Base-by-base conservation (phyloP, 2,888 invertebrate species). In the Lampropteryx suffumata region DNA sequence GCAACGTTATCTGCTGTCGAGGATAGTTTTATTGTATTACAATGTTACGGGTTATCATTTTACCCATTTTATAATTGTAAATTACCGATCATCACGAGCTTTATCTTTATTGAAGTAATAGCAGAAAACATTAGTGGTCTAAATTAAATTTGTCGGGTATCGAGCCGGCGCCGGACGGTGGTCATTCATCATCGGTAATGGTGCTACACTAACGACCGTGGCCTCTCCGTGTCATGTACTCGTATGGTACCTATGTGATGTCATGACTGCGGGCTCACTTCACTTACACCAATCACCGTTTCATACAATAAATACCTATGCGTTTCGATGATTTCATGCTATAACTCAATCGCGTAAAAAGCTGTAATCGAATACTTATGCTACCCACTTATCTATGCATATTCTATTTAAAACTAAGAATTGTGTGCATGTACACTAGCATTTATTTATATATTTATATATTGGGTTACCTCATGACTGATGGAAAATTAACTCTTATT, bases 111-210 rank as follows among this genome's bases (percentile, higher is more conserved):
- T 60, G 54, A 57, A 61, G 64, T 64, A 70, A 65, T 65, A 71
- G 61, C 64, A 69, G 62, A 74, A 65, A 69, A 71, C 75, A 84
- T 85, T 83, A 82, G 82, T 71, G 73, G 74, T 84, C 76, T 79
- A 85, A 88, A 89, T 88, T 85, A 83, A 88, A 88, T 89, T 87
- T 85, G 86, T 85, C 73, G 79, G 78, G 74, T 82, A 57, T 50
- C 78, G 80, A 76, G 70, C 73, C 65, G 80, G 78, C 83, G 83
- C 79, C 79, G 76, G 43, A 68, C 76, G 71, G 69, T 69, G 79
- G 76, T 75, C 75, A 87, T 89, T 87, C 80, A 89, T 89, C 89
- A 88, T 82, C 74, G 64, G 77, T 86, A 87, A 87, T 85, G 84
- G 79, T 68, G 72, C 71, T 71, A 67, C 76, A 76, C 82, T 87